These are phyloP conservation scores for Oxyruncus cristatus DNA, from an alignment of 2,113 vertebrate species.

Conservation along the genomic window DNA sequence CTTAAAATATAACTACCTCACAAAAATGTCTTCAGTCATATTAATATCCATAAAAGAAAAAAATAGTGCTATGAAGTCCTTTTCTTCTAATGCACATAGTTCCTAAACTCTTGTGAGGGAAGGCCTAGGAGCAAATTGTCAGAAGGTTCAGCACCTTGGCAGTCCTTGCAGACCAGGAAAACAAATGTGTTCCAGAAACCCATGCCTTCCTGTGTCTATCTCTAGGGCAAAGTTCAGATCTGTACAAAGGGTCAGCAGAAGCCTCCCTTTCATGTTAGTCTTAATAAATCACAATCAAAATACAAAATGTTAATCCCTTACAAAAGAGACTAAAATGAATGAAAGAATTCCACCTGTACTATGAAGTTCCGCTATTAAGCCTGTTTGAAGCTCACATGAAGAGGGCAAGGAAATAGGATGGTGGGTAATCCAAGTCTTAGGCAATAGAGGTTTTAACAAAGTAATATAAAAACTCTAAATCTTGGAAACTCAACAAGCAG, in stretches of 20 bases:
- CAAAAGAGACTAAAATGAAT: background rate
- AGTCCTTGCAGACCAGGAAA: background rate
- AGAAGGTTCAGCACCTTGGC: background rate
- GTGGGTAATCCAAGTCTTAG: background rate
- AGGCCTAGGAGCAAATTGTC: background rate
- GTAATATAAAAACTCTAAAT: background rate
- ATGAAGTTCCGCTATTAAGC: background rate
- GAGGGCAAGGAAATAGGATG: background rate
- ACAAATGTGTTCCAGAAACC: background rate
- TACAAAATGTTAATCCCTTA: background rate
- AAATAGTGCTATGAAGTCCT: background rate
- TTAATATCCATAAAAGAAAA: slow-evolving; percentile 22
- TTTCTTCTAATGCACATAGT: background rate
- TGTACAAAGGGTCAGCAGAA: background rate
- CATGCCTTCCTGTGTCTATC: background rate
- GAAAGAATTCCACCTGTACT: background rate
- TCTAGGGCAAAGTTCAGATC: background rate
- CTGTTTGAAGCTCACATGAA: background rate
- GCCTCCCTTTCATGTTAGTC: background rate
- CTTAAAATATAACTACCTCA: slow-evolving; percentile 28
- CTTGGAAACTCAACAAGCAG: background rate
- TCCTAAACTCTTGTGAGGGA: background rate
- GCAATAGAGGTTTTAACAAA: background rate
- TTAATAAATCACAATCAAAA: background rate
- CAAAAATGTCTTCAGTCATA: slow-evolving; percentile 28